Evolutionary conservation across 2,113 vertebrate species (phyloP), one percentile per base, ranked within the genome.

Genomic region (Periophthalmodon schlosseri): DNA sequence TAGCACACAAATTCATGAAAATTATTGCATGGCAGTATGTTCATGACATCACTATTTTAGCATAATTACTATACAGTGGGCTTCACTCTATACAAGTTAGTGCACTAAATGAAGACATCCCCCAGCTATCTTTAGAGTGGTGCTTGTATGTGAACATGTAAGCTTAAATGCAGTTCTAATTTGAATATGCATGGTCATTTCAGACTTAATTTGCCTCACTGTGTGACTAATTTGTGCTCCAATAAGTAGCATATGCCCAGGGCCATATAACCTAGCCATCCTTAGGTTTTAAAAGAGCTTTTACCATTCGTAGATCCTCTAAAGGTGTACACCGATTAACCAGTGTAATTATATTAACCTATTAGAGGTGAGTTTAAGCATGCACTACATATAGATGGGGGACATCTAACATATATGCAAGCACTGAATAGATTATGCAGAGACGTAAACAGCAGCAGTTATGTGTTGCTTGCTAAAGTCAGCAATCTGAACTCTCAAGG

Each of bases 171-270:
- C 76, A 87, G 73, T 54, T 39, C 71, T 89, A 77, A 90, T 92
- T 86, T 91, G 79, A 91, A 91, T 91, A 89, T 89, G 82, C 81
- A 89, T 84, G 84, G 87, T 80, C 85, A 88, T 92, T 90, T 91
- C 81, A 72, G 77, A 86, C 90, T 87, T 80, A 82, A 91, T 91
- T 84, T 89, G 81, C 73, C 73, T 88, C 80, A 79, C 70, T n/a
- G 16, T 86, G 75, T 76, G 65, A 84, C 85, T 91, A 88, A 91
- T 90, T 87, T 88, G 84, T 86, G 86, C 88, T 91, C 88, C 90
- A 92, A 83, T 91, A 89, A 89, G 69, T 88, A 85, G 39, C 77
- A 85, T 73, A 76, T 54, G 78, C 91, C 85, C 58, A 10, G 28
- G 84, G 91, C 74, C 49, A 79, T 66, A 74, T 61, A 78, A 82